phyloP scores from a whole-genome alignment of 2,888 invertebrate genomes.

The Drosophila tripunctata region DNA sequence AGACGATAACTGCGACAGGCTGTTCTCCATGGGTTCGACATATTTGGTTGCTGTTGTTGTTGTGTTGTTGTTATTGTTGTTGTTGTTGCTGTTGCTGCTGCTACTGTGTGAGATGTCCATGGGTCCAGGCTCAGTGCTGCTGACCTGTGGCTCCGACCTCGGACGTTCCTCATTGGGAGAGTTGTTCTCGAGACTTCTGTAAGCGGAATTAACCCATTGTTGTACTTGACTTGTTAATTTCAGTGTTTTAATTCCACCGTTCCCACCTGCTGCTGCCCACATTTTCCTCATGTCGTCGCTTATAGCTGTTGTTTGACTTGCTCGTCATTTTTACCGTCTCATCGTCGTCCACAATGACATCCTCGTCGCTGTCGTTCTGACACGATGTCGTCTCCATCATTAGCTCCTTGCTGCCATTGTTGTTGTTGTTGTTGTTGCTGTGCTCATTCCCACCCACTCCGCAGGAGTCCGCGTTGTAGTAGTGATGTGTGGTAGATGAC shows the following conservation, averaged over 20 bases:
- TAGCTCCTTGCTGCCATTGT: conserved; percentile 74
- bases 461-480: conserved; percentile 84
- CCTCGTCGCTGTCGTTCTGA: conserved; percentile 84
- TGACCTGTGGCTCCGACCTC: conserved; percentile 83
- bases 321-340: conserved; percentile 80
- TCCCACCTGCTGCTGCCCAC: conserved; percentile 79
- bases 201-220: background rate
- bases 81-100: conserved; percentile 76
- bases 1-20: conserved; percentile 77
- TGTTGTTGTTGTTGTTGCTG: conserved; percentile 41
- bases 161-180: conserved; percentile 82
- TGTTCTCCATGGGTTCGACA: conserved; percentile 81
- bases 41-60: conserved; percentile 54
- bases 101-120: conserved; percentile 78
- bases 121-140: conserved; percentile 82
- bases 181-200: conserved; percentile 76
- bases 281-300: conserved; percentile 82
- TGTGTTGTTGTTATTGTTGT: conserved; percentile 85
- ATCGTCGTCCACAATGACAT: conserved; percentile 84
- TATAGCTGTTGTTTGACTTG: conserved; percentile 55
- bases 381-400: conserved; percentile 77
- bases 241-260: background rate
- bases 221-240: background rate
- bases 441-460: conserved; percentile 68
- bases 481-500: conserved; percentile 84